These are phyloP conservation scores for Acanthurus tractus DNA, from an alignment of 2,797 vertebrate genomes.

Conservation along the genomic window DNA sequence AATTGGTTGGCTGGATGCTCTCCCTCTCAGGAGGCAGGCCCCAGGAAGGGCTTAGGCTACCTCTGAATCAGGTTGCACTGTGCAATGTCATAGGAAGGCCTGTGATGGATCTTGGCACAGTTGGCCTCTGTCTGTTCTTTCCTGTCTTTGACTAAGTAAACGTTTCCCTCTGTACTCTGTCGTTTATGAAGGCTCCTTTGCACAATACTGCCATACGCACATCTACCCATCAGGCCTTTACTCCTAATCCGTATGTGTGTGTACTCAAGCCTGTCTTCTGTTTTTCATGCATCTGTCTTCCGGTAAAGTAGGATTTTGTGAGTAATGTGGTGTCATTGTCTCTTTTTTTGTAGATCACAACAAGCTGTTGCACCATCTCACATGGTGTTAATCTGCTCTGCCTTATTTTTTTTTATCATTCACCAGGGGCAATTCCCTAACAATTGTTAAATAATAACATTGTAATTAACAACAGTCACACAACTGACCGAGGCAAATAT, in stretches of 20 bases:
- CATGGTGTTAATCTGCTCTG: slow-evolving; percentile 29
- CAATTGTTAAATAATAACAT: background rate
- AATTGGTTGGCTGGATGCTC: slow-evolving; percentile 23
- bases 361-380: slow-evolving; percentile 30
- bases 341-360: slow-evolving; percentile 32
- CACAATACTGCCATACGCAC: slow-evolving; percentile 68
- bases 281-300: slow-evolving; percentile 51
- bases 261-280: slow-evolving; percentile 10
- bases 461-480: slow-evolving; percentile 8
- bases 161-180: slow-evolving; percentile 79
- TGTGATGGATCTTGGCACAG: slow-evolving; percentile 77
- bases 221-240: slow-evolving; percentile 78
- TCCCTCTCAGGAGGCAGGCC: slow-evolving; percentile 30
- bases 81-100: slow-evolving; percentile 66
- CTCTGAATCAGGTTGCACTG: slow-evolving; percentile 65
- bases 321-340: slow-evolving; percentile 24
- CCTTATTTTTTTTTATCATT: slow-evolving; percentile 39
- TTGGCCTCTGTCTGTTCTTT: slow-evolving; percentile 74
- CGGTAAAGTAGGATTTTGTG: slow-evolving; percentile 51
- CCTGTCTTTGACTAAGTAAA: slow-evolving; percentile 82
- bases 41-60: slow-evolving; percentile 57
- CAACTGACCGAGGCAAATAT: slow-evolving; percentile 4
- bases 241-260: slow-evolving; percentile 40
- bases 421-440: slow-evolving; percentile 6
- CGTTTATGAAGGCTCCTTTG: slow-evolving; percentile 75